phyloP scores from a whole-genome alignment of 2,113 vertebrate genomes.

The Otis tarda region DNA sequence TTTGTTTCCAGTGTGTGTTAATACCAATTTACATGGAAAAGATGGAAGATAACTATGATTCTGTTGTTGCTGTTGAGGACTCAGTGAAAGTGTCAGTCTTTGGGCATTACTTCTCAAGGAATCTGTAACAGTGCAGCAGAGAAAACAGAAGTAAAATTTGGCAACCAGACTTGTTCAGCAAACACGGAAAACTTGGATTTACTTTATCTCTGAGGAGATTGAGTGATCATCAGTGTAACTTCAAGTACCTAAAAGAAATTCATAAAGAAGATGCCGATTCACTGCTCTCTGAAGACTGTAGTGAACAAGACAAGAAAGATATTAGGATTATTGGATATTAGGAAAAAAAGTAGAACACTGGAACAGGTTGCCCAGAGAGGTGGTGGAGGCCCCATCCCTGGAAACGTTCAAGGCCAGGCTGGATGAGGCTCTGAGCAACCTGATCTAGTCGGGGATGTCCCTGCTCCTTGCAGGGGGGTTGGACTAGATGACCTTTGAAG shows the following conservation, averaged over 20 bases:
- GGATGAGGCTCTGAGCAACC: too few relatives aligned
- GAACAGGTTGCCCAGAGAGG: too few relatives aligned
- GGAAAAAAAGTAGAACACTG: too few relatives aligned
- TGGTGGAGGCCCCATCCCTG: too few relatives aligned
- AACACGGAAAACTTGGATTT: neutral
- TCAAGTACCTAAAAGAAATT: neutral
- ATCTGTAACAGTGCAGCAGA: neutral
- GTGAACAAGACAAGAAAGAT: neutral
- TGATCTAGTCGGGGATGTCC: too few relatives aligned
- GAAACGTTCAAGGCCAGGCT: too few relatives aligned
- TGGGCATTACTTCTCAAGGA: neutral
- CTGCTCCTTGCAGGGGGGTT: too few relatives aligned
- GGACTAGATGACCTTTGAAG: too few relatives aligned
- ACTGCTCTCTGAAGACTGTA: neutral
- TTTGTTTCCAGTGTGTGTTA: neutral
- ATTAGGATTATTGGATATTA: too few relatives aligned
- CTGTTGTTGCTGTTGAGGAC: neutral
- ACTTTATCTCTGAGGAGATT: neutral
- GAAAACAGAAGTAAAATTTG: neutral
- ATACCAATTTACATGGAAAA: neutral
- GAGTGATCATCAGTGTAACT: accelerated
- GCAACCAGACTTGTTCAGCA: neutral
- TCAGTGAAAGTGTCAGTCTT: neutral
- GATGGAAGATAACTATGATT: neutral
- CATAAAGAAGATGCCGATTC: accelerated